Evolutionary conservation across 1,140 invertebrate genomes (phyloP), one percentile per base, ranked within the genome.

Genomic region (Vollenhovia emeryi): DNA sequence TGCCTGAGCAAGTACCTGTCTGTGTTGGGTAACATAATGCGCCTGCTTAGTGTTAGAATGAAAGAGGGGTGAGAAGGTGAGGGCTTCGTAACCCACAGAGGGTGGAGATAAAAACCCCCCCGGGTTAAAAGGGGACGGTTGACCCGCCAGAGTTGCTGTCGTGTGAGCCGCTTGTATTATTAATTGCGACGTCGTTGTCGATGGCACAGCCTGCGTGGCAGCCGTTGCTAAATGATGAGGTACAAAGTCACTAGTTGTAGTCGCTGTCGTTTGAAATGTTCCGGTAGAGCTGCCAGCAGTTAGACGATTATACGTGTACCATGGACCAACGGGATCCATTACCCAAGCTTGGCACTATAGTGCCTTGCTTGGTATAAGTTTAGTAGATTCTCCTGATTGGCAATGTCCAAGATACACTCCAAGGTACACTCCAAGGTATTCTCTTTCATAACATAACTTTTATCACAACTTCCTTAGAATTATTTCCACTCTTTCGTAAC

Each of bases 251-350:
- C 96, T 95, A 91, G 94, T 95, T 89, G 96, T 93, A 66, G 84
- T 92, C 21, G 92, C 73, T 48, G 90, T 75, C n/a, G 91, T 66
- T 88, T 94, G 94, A 89, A 95, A 94, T 90, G 96, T 95, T 92
- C 95, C 95, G 66, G 96, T 95, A 87, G 96, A 95, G 89, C 96
- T 96, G 85, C 95, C 95, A 36, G 94, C 92, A 88, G 96, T 95
- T 93, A 97, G 94, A 89, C 97, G 96, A 95, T 97, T 97, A 95
- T 97, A 97, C 68, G 96, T 95, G 93, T 97, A 97, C 97, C 97
- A 97, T 95, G 97, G 96, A 95, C 96, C 97, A 94, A 97, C 96
- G 92, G 97, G 97, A 96, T 97, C 97, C 97, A 97, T 97, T 91
- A 93, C 92, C 91, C 93, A 91, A 86, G 82, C 80, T 89, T 86